phyloP scores from a whole-genome alignment of 1,140 invertebrate species.

The Bradysia coprophila region DNA sequence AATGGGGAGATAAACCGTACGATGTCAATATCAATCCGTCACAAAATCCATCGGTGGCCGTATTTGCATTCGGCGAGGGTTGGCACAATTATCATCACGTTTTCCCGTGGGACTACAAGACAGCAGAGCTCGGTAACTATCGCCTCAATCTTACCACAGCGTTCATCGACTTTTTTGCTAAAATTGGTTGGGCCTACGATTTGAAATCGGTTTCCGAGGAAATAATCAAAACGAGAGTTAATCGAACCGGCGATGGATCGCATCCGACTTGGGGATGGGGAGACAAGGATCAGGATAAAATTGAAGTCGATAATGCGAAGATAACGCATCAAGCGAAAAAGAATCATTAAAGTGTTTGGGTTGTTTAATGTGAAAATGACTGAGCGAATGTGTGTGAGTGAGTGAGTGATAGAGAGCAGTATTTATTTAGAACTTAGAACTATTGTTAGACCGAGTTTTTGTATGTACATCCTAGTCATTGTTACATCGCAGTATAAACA shows the following conservation, averaged over 20 bases:
- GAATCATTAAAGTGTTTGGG: no score
- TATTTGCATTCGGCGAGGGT: constrained; percentile 48
- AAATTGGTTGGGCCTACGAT: constrained; percentile 46
- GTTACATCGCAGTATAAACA: no score
- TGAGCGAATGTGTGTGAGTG: no score
- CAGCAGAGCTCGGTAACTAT: constrained; percentile 43
- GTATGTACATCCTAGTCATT: no score
- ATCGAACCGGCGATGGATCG: constrained; percentile 49
- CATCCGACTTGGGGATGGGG: constrained; percentile 70
- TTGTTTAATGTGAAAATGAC: no score
- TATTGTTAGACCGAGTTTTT: no score
- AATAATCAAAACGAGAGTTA: constrained; percentile 37
- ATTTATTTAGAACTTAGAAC: no score
- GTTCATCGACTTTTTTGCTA: constrained; percentile 55
- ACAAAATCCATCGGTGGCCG: constrained; percentile 47
- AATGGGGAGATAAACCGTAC: constrained; percentile 81
- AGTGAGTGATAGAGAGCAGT: no score
- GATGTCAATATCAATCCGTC: constrained; percentile 64
- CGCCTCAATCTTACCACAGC: constrained; percentile 49
- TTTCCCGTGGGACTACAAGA: constrained; percentile 56
- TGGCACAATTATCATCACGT: constrained; percentile 68
- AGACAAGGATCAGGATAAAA: constrained; percentile 50
- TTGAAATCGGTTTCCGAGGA: constrained; percentile 50
- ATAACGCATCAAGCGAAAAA: constrained; percentile 37
- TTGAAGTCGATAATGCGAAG: constrained; percentile 42